A percentile compares a stretch with the other conserved stretches of the same genome.
phyloP scores from a whole-genome alignment of 2,888 invertebrate species.

The Diaprepes abbreviatus region DNA sequence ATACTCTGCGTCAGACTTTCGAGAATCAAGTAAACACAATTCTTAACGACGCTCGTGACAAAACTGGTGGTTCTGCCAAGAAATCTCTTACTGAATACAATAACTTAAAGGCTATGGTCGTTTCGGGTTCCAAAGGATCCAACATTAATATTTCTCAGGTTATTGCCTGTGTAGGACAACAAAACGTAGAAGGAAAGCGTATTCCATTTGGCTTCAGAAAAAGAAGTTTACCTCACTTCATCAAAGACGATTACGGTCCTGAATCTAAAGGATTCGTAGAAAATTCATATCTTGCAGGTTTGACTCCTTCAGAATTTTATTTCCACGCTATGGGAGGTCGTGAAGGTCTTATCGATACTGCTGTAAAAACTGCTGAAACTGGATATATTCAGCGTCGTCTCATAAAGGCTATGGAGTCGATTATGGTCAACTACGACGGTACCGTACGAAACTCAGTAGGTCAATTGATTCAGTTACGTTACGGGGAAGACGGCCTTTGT shows the following conservation, averaged over 20 bases:
- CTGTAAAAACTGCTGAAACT: slow-evolving; percentile 99
- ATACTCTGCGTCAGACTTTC: slow-evolving; percentile 98
- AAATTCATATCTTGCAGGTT: slow-evolving; percentile 98
- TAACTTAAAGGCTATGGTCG: slow-evolving; percentile 99
- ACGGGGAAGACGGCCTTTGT: slow-evolving; percentile 99
- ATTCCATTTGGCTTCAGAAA: slow-evolving; percentile 99
- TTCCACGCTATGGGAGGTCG: slow-evolving; percentile 99
- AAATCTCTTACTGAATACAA: slow-evolving; percentile 99
- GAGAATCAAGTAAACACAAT: slow-evolving; percentile 99
- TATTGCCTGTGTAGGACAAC: slow-evolving; percentile 99
- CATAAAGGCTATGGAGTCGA: slow-evolving; percentile 99
- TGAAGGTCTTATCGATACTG: slow-evolving; percentile 99
- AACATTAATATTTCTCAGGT: slow-evolving; percentile 99
- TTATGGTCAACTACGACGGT: slow-evolving; percentile 99
- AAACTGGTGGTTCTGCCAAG: slow-evolving; percentile 99
- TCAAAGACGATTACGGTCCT: slow-evolving; percentile 99
- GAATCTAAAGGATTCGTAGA: slow-evolving; percentile 99
- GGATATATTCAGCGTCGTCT: slow-evolving; percentile 99
- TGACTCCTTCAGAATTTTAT: slow-evolving; percentile 99
- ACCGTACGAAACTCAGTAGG: slow-evolving; percentile 97
- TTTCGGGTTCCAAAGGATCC: slow-evolving; percentile 98
- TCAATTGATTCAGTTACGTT: slow-evolving; percentile 94
- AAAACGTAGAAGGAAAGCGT: slow-evolving; percentile 99
- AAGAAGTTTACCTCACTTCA: slow-evolving; percentile 98
- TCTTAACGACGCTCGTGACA: slow-evolving; percentile 99